Percentiles rank a stretch among this genome's conserved stretches.
Evolutionary conservation across 1,140 invertebrate genomes (phyloP).

Genomic region (Zaprionus gabonicus): DNA sequence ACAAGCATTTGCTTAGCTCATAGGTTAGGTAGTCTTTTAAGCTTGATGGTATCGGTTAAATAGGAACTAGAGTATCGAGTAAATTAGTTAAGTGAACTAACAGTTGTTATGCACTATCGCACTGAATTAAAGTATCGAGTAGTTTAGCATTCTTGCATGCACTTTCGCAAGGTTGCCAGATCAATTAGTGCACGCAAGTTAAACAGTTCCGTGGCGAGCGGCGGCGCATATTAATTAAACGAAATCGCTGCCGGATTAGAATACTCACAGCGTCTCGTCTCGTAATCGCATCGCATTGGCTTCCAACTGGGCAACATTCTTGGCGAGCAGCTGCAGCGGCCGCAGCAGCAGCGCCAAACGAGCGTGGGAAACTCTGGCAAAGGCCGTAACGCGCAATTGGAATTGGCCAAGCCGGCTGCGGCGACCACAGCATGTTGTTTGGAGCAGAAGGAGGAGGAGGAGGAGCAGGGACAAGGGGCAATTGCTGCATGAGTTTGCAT

Average conservation of each 20-base stretch:
- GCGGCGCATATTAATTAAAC: constrained; percentile 37
- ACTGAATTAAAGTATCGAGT: not conserved
- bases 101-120: not conserved
- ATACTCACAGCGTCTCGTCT: constrained; percentile 7
- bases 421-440: not conserved
- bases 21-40: too few species aligned
- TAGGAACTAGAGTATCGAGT: too few species aligned
- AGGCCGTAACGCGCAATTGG: constrained; percentile 16
- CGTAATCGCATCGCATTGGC: constrained; percentile 15
- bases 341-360: not conserved
- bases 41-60: too few species aligned
- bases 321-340: constrained; percentile 35
- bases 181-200: not conserved
- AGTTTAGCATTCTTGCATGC: not conserved
- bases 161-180: not conserved
- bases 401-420: constrained; percentile 32
- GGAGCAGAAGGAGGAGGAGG: not conserved
- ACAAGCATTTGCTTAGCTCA: too few species aligned
- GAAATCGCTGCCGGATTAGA: constrained; percentile 33
- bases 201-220: not conserved
- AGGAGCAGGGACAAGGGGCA: not conserved
- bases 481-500: constrained; percentile 39
- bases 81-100: not conserved
- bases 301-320: constrained; percentile 27
- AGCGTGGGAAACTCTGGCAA: constrained; percentile 43